Evolutionary conservation across 2,113 vertebrate species (phyloP), one percentile per base, ranked within the genome.

Genomic region (Eretmochelys imbricata): DNA sequence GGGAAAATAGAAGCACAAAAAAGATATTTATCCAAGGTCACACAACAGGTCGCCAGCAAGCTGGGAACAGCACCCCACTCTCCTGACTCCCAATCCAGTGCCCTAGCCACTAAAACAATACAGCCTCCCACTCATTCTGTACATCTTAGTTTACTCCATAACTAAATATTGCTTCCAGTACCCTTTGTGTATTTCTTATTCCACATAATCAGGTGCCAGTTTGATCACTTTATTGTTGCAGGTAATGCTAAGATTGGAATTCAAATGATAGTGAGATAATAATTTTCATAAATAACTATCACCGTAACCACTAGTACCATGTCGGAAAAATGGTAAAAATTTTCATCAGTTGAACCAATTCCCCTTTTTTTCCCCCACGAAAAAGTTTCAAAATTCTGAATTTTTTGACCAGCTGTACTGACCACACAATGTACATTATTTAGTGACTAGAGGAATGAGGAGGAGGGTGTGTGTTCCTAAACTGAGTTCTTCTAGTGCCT

Each of bases 201-300:
- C 62, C 27, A 42, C 35, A 53, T 49, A 42, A 12, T 2, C 1
- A 1, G 29, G 53, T 42, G 8, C 3, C 53, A 27, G 19, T 1
- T 38, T 38, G 31, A 1, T 55, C 25, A 82, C 12, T 57, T 0
- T 2, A 53, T 54, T 90, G 54, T 90, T 82, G 57, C 84, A 80
- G 83, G 31, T 16, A 86, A 75, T 0, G 0, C n/a, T 84, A 88
- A 80, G 87, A 0, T 0, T 1, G 48, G 85, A 49, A 93, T 25
- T 69, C 25, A 0, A 10, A 55, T 35, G 0, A 2, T 92, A 91
- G 96, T 84, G 95, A 86, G 59, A 62, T 94, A 31, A 42, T 0
- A 76, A 72, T 5, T 80, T 59, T 86, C 57, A 46, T 72, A 42
- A 80, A 4, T 2, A 50, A 92, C 92, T 95, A 75, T 85, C 89